These are phyloP conservation scores for Peromyscus leucopus DNA, from an alignment of 2,113 vertebrate species.

Conservation along the genomic window DNA sequence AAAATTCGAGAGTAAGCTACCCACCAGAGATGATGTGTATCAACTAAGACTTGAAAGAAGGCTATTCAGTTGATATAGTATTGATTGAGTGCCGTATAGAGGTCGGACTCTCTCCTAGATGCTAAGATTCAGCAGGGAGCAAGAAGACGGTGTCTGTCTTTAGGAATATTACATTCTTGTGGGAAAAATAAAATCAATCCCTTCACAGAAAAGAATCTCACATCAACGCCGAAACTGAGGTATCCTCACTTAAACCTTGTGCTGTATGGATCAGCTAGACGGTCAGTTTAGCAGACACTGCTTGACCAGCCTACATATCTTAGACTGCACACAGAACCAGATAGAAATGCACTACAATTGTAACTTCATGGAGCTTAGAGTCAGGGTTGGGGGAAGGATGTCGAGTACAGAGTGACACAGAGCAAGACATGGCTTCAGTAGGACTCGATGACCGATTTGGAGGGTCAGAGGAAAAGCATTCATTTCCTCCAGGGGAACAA, in stretches of 20 bases:
- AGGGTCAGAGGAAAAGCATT: neutral
- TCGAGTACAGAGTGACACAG: neutral
- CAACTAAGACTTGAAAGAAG: neutral
- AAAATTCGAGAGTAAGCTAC: neutral
- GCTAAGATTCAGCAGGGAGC: neutral
- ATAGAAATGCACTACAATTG: too few species aligned
- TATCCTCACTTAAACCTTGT: neutral
- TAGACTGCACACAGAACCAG: too few species aligned
- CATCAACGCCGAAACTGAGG: fast-evolving
- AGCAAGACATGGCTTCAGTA: neutral
- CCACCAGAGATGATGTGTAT: neutral
- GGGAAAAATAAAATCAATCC: neutral
- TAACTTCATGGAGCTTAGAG: neutral
- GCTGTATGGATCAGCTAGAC: neutral
- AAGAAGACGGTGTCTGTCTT: neutral
- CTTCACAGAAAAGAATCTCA: neutral
- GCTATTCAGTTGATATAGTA: neutral
- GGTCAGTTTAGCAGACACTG: neutral
- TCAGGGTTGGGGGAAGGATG: neutral
- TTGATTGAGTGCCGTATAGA: neutral
- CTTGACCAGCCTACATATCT: neutral
- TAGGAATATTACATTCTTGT: neutral
- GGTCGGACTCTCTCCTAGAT: neutral
- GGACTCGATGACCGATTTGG: too few species aligned
- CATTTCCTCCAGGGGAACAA: too few species aligned